phyloP scores from a whole-genome alignment of 2,113 vertebrate species.

The Xenopus borealis region DNA sequence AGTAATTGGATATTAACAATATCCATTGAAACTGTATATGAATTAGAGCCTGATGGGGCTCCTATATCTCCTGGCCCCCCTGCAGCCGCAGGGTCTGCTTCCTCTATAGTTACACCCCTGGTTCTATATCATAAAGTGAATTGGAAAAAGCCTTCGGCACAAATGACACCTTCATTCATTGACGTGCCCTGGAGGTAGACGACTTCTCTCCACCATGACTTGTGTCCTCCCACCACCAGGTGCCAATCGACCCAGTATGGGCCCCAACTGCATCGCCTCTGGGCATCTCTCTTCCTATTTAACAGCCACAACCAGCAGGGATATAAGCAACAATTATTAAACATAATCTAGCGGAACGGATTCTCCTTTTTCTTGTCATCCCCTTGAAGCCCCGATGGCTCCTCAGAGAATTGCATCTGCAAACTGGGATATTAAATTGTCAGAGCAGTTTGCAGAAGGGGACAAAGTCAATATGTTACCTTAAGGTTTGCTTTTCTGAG shows the following conservation, averaged over 20 bases:
- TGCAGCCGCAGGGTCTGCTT: no score
- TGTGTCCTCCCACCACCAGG: constrained; percentile 60
- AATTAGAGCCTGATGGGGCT: no score
- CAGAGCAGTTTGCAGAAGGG: constrained; percentile 49
- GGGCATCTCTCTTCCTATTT: constrained; percentile 49
- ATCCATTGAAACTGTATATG: no score
- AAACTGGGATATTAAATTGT: constrained; percentile 38
- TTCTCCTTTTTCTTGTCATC: constrained; percentile 29
- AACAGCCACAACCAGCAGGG: constrained; percentile 55
- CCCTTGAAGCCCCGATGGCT: constrained; percentile 33
- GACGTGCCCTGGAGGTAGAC: constrained; percentile 71
- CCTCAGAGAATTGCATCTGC: constrained; percentile 49
- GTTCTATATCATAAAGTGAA: constrained; percentile 56
- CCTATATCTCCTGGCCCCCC: no score
- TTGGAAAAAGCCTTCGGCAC: constrained; percentile 57
- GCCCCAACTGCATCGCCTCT: constrained; percentile 48
- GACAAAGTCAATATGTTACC: constrained; percentile 66
- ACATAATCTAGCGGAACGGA: constrained; percentile 56
- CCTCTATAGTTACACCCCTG: no score
- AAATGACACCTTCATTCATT: constrained; percentile 68
- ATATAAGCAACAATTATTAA: constrained; percentile 58
- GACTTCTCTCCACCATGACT: constrained; percentile 56
- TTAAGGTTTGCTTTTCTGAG: constrained; percentile 32
- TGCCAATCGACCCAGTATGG: constrained; percentile 54
- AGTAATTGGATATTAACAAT: no score